Evolutionary conservation across 2,113 vertebrate species (phyloP).

Genomic region (Chauna torquata): DNA sequence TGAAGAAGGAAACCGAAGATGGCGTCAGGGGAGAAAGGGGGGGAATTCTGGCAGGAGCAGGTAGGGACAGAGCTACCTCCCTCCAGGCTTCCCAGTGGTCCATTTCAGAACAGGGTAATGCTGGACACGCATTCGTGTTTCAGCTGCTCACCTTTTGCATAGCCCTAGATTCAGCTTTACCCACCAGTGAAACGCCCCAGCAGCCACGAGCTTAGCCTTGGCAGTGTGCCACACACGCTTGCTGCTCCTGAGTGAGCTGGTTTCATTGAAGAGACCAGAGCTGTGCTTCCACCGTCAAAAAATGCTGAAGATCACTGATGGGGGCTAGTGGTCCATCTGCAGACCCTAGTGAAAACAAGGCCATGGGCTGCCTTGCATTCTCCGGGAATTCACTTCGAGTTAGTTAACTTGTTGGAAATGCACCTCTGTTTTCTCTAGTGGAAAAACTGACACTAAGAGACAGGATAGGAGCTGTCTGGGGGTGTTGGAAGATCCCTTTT

Average conservation of each 20-base stretch:
- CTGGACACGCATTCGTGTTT: background rate
- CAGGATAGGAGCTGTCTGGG: background rate
- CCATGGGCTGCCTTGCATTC: background rate
- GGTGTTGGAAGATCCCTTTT: background rate
- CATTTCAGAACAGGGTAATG: background rate
- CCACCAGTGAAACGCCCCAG: background rate
- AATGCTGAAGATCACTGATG: background rate
- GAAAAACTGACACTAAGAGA: fast-evolving
- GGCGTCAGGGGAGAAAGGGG: background rate
- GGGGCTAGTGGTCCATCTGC: background rate
- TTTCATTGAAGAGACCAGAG: background rate
- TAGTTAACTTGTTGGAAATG: background rate
- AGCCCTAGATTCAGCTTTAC: background rate
- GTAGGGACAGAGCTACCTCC: background rate
- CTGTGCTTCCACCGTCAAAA: background rate
- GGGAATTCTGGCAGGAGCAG: background rate
- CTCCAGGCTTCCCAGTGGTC: background rate
- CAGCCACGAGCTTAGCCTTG: background rate
- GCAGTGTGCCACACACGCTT: fast-evolving
- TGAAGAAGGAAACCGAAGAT: background rate
- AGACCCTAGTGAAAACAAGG: background rate
- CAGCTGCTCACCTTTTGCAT: background rate
- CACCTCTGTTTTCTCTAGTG: background rate
- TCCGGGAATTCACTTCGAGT: fast-evolving
- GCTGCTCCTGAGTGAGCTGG: background rate